Conservation (phyloP, 2,888 invertebrate genomes). For the Plagodis dolabraria region DNA sequence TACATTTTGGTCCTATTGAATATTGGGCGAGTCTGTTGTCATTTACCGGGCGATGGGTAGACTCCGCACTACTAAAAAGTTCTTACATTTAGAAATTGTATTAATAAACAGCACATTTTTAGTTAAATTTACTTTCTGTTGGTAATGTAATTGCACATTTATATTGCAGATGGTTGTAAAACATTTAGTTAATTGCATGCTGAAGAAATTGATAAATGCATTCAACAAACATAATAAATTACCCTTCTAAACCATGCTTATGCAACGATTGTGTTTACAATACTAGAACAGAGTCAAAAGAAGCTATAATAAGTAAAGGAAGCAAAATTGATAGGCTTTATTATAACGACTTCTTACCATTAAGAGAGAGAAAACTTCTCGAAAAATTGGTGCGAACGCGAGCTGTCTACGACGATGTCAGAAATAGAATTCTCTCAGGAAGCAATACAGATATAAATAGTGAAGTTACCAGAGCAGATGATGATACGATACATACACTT, state of each 20-base stretch:
- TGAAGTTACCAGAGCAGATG: constrained; percentile 23
- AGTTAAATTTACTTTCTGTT: no score
- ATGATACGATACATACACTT: constrained; percentile 42
- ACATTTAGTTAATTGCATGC: background rate
- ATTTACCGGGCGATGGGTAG: no score
- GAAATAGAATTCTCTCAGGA: constrained; percentile 48
- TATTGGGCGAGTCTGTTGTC: no score
- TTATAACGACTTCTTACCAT: constrained; percentile 52
- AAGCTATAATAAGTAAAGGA: constrained; percentile 23
- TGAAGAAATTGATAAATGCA: constrained; percentile 17
- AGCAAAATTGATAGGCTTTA: constrained; percentile 51
- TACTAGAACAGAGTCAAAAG: constrained; percentile 6
- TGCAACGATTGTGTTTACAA: constrained; percentile 26
- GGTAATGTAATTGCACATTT: background rate
- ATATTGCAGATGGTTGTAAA: constrained; percentile 1
- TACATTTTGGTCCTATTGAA: no score
- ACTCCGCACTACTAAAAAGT: no score
- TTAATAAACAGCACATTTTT: no score
- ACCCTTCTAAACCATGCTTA: constrained; percentile 15
- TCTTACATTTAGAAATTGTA: no score
- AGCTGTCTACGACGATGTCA: constrained; percentile 56
- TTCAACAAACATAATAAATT: constrained; percentile 7
- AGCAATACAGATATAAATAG: constrained; percentile 37
- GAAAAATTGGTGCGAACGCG: constrained; percentile 57
- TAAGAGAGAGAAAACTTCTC: constrained; percentile 55